Evolutionary conservation across 2,888 invertebrate species (phyloP).

Genomic region (Hemistola chrysoprasaria): DNA sequence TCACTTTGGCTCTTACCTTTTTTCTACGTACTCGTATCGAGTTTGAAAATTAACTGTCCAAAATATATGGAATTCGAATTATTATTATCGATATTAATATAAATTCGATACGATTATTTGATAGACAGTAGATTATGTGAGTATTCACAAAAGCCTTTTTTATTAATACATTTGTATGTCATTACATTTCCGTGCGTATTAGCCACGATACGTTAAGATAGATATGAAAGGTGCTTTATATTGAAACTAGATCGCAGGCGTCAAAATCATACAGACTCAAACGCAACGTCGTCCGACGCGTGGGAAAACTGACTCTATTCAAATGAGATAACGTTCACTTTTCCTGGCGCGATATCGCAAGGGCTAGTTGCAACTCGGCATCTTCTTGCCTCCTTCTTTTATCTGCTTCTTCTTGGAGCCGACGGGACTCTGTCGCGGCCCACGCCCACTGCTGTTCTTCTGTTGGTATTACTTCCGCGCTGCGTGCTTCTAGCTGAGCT

Average conservation of each 20-base stretch:
- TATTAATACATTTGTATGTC: background rate
- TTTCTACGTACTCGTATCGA: too few species aligned
- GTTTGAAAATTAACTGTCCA: too few species aligned
- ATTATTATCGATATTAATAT: too few species aligned
- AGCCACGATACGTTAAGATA: too few species aligned
- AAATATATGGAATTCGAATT: too few species aligned
- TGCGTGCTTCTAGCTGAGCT: conserved; percentile 42
- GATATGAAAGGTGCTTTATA: too few species aligned
- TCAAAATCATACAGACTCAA: too few species aligned
- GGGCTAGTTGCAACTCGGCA: conserved; percentile 87
- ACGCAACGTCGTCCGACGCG: conserved; percentile 16
- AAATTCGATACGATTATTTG: too few species aligned
- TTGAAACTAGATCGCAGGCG: too few species aligned
- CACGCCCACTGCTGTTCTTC: conserved; percentile 88
- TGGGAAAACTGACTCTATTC: conserved; percentile 19
- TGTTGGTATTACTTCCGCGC: conserved; percentile 57
- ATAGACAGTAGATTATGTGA: too few species aligned
- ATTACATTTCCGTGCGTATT: background rate
- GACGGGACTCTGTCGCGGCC: conserved; percentile 87
- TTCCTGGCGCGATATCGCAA: conserved; percentile 84
- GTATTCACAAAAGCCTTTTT: background rate
- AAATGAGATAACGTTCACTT: conserved; percentile 45
- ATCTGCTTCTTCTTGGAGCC: conserved; percentile 83
- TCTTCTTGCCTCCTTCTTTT: conserved; percentile 84
- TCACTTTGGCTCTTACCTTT: too few species aligned